Evolutionary conservation across 2,888 invertebrate species (phyloP).

Genomic region (Papilio elwesi): DNA sequence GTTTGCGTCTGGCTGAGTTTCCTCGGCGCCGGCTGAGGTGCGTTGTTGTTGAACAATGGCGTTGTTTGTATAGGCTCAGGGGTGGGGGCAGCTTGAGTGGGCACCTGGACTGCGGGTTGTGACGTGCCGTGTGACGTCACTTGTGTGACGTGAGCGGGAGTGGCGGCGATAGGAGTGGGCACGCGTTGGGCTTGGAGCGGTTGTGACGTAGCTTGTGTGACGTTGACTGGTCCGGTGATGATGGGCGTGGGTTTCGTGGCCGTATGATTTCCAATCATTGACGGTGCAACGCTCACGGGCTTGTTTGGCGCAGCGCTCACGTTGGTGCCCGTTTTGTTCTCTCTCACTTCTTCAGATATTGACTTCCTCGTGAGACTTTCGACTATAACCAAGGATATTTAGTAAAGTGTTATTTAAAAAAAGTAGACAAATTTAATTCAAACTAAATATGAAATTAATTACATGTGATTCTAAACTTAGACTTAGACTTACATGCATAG

Average conservation of each 20-base stretch:
- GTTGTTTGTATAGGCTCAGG: slow-evolving; percentile 48
- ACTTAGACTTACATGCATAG: too few species aligned
- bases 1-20: slow-evolving; percentile 73
- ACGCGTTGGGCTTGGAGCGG: not conserved
- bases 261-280: slow-evolving; percentile 60
- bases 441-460: too few species aligned
- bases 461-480: too few species aligned
- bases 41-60: slow-evolving; percentile 49
- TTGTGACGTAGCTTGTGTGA: not conserved
- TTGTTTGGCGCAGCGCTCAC: slow-evolving; percentile 61
- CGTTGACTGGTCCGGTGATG: slow-evolving; percentile 1
- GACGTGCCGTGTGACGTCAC: slow-evolving; percentile 45
- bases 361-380: slow-evolving; percentile 71
- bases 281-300: slow-evolving; percentile 58
- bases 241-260: slow-evolving; percentile 33
- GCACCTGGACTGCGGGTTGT: slow-evolving; percentile 47
- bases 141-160: slow-evolving; percentile 18
- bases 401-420: not conserved
- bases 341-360: slow-evolving; percentile 77
- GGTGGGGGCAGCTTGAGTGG: slow-evolving; percentile 43
- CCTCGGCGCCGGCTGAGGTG: slow-evolving; percentile 79
- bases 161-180: not conserved
- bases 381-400: slow-evolving; percentile 52
- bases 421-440: too few species aligned
- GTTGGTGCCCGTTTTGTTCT: slow-evolving; percentile 73